A percentile compares a stretch with the other conserved stretches of the same genome.
phyloP scores from a whole-genome alignment of 1,140 invertebrate genomes.

The Propsilocerus akamusi region DNA sequence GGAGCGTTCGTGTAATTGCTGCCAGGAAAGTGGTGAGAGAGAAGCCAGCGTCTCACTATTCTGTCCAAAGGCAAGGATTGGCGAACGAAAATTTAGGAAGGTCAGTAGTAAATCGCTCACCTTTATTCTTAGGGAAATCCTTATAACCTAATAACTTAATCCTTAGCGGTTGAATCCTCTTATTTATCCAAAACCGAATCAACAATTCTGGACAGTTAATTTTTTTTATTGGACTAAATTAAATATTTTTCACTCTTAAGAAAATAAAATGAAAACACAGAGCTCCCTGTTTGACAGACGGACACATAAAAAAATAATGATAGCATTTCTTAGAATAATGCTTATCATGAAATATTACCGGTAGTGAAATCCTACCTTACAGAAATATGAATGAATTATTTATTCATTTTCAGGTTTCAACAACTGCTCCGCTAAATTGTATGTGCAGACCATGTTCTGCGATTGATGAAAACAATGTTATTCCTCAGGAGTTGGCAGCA shows the following conservation, averaged over 20 bases:
- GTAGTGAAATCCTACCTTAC: background rate
- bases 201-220: no score
- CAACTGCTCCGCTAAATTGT: conserved; percentile 78
- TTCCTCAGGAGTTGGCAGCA: conserved; percentile 77
- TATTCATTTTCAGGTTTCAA: conserved; percentile 44
- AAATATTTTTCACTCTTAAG: no score
- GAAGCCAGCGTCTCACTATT: conserved; percentile 75
- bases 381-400: background rate
- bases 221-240: no score
- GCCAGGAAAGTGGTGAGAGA: conserved; percentile 80
- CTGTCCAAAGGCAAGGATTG: conserved; percentile 73
- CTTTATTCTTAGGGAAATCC: background rate
- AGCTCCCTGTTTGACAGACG: no score
- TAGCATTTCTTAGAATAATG: no score
- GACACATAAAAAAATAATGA: no score
- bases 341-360: no score
- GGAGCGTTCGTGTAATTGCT: conserved; percentile 86
- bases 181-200: no score
- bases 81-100: conserved; percentile 70
- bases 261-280: no score
- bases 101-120: conserved; percentile 24
- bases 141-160: no score
- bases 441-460: conserved; percentile 85
- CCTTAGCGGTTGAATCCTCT: no score
- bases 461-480: conserved; percentile 67